Evolutionary conservation across 2,113 vertebrate genomes (phyloP), one percentile per base, ranked within the genome.

Genomic region (Pseudolaguvia tuberculata): DNA sequence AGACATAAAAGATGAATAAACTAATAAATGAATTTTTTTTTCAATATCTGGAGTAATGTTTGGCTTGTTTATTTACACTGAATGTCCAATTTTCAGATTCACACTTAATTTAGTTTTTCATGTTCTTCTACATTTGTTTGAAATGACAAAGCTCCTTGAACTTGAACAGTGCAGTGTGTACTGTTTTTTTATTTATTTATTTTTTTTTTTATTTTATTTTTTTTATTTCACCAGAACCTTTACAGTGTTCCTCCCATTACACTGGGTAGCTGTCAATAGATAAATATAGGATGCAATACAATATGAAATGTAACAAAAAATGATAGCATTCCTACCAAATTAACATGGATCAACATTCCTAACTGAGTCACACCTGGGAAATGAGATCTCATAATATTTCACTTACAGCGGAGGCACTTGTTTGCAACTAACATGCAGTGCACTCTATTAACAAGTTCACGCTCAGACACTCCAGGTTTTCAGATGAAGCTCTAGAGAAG

Each of bases 371-470:
- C 58, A 73, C 72, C 77, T 77, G 65, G 67, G 75, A 79, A 42
- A 80, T 69, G 72, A 70, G 80, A 68, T 78, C 77, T 82, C 74
- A 77, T 77, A 76, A 77, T 79, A 77, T 78, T 80, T 78, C 71
- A 80, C 69, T 78, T 82, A 82, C 51, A 65, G 73, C 59, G 71
- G 67, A 69, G 66, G 58, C 74, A 78, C 80, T 77, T 76, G 73
- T 81, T 78, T 50, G 53, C 66, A 73, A 70, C 67, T 76, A 81
- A 81, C 70, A 82, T 74, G 62, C 48, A 45, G 65, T 58, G 51
- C 70, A 73, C 78, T 80, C 72, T 68, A 76, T 77, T 73, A 73
- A 81, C 80, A 76, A 80, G 73, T 79, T 82, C 73, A 76, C 61
- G 69, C 79, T 84, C 65, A 53, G 61, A 21, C 61, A 70, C 78